These are phyloP conservation scores for Sebastes umbrosus DNA, from an alignment of 2,797 vertebrate genomes.

Conservation along the genomic window DNA sequence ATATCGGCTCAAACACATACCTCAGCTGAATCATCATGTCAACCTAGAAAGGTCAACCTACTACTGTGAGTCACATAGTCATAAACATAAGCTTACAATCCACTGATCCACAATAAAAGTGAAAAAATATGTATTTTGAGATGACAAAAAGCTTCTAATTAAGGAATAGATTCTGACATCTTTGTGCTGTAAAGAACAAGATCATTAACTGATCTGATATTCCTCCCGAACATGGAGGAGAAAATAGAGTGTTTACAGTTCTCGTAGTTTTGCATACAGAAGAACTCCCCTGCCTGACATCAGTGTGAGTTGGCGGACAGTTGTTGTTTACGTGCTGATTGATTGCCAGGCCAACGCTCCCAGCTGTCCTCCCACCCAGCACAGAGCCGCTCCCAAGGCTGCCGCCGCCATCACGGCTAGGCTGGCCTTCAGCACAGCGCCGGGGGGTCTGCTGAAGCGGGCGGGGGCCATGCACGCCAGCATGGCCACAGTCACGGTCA, in stretches of 20 bases:
- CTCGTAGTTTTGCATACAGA: conserved; percentile 42
- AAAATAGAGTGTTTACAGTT: conserved; percentile 29
- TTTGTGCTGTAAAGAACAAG: conserved; percentile 67
- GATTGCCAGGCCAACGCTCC: conserved; percentile 69
- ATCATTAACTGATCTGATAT: conserved; percentile 46
- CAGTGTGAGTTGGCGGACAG: conserved; percentile 29
- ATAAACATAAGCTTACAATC: conserved; percentile 29
- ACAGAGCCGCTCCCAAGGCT: conserved; percentile 77
- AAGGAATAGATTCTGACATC: conserved; percentile 67
- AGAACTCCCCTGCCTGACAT: conserved; percentile 59
- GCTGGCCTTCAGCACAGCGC: conserved; percentile 92
- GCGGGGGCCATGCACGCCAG: conserved; percentile 88
- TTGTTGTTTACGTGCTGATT: conserved; percentile 53
- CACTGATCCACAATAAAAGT: conserved; percentile 32
- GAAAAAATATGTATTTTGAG: conserved; percentile 11
- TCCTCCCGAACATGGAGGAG: conserved; percentile 26
- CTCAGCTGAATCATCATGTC: conserved; percentile 29
- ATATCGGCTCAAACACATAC: conserved; percentile 25
- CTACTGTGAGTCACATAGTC: conserved; percentile 30
- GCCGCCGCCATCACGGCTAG: conserved; percentile 77
- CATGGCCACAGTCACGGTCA: conserved; percentile 92
- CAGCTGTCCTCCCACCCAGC: conserved; percentile 77
- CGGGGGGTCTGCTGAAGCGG: conserved; percentile 87
- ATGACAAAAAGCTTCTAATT: conserved; percentile 16
- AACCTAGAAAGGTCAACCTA: conserved; percentile 15